phyloP scores from a whole-genome alignment of 2,797 vertebrate species.

The Notolabrus celidotus region DNA sequence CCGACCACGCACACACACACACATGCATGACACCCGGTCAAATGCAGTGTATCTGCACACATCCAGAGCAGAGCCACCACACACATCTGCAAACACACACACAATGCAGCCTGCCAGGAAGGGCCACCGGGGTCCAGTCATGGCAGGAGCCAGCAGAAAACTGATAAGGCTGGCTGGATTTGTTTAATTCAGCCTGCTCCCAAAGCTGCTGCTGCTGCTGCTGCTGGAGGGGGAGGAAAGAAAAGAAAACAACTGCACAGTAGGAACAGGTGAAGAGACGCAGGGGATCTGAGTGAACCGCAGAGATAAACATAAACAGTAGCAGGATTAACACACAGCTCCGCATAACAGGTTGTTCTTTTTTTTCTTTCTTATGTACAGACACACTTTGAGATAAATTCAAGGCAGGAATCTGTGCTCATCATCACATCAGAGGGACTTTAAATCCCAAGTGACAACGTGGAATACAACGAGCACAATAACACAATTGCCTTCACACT shows the following conservation, averaged over 20 bases:
- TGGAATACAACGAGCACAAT: conserved; percentile 46
- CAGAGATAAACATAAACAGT: conserved; percentile 58
- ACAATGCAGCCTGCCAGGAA: conserved; percentile 39
- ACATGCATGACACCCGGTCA: conserved; percentile 41
- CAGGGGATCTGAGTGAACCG: conserved; percentile 42
- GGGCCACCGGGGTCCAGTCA: conserved; percentile 64
- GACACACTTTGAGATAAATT: not conserved
- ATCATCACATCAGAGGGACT: conserved; percentile 25
- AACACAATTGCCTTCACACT: conserved; percentile 37
- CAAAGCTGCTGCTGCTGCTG: conserved; percentile 49
- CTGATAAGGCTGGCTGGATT: conserved; percentile 74
- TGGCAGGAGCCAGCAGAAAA: conserved; percentile 57
- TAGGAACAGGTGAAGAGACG: conserved; percentile 68
- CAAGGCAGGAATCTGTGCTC: conserved; percentile 8
- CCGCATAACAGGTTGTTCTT: conserved; percentile 28
- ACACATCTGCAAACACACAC: conserved; percentile 23
- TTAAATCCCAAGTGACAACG: conserved; percentile 49
- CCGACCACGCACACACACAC: conserved; percentile 18
- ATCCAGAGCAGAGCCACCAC: conserved; percentile 12
- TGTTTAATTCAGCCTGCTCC: conserved; percentile 54
- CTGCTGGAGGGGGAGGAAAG: conserved; percentile 23
- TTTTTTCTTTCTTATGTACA: conserved; percentile 15
- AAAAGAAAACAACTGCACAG: conserved; percentile 47
- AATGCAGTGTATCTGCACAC: conserved; percentile 35
- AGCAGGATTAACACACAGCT: conserved; percentile 36